Conservation (phyloP, 2,888 invertebrate genomes). For the Laothoe populi region DNA sequence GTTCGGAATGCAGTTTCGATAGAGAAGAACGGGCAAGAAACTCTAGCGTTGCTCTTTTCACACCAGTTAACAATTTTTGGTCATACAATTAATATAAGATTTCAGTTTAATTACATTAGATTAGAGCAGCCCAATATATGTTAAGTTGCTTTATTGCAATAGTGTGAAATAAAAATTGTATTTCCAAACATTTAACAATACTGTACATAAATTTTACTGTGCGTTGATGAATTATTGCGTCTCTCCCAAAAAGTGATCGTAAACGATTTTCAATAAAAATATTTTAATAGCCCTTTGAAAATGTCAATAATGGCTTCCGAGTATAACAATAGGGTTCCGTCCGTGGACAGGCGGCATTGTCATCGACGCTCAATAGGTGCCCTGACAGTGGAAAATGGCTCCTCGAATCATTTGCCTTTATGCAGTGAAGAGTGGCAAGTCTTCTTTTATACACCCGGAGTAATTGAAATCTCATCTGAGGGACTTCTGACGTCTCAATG, state of each 20-base stretch:
- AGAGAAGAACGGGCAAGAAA: too few species aligned
- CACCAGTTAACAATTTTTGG: too few species aligned
- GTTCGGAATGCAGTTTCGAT: too few species aligned
- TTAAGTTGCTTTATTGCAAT: too few species aligned
- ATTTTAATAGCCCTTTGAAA: constrained; percentile 79
- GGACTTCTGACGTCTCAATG: constrained; percentile 35
- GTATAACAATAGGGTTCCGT: constrained; percentile 76
- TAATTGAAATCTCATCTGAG: constrained; percentile 62
- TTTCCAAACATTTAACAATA: constrained; percentile 44
- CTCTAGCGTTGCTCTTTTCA: too few species aligned
- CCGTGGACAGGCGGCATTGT: constrained; percentile 75
- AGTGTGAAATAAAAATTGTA: too few species aligned
- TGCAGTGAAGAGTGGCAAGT: constrained; percentile 67
- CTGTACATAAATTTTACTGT: too few species aligned
- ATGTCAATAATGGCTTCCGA: constrained; percentile 81
- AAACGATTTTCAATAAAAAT: constrained; percentile 72
- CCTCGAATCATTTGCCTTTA: constrained; percentile 70
- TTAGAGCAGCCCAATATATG: too few species aligned
- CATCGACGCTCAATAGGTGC: constrained; percentile 64
- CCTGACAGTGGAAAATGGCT: constrained; percentile 74
- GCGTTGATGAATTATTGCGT: constrained; percentile 54
- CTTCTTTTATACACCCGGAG: constrained; percentile 58
- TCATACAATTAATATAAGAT: too few species aligned
- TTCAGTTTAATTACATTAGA: too few species aligned
- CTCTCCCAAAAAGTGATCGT: constrained; percentile 51